Conservation (phyloP, 2,888 invertebrate species). For the Chymomyza fuscimana region DNA sequence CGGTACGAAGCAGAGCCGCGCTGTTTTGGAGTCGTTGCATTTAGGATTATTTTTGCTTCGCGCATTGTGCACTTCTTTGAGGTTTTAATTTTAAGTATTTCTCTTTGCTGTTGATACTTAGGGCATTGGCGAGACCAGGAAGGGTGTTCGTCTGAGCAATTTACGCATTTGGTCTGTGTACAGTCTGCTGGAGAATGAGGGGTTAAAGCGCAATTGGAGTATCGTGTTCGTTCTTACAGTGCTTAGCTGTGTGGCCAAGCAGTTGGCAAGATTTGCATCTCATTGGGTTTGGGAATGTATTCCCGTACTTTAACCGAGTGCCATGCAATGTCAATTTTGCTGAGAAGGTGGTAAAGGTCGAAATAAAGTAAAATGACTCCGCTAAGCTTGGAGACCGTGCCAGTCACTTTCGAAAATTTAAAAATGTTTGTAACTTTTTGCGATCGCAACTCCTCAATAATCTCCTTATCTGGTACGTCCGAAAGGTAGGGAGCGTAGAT, state of each 20-base stretch:
- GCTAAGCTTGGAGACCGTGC: not conserved
- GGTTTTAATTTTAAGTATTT: no score
- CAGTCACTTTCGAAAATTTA: slow-evolving; percentile 15
- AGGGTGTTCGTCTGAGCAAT: no score
- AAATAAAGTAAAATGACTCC: slow-evolving; percentile 27
- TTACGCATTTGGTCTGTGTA: no score
- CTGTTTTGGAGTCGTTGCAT: no score
- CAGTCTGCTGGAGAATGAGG: no score
- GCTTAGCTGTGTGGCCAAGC: slow-evolving; percentile 25
- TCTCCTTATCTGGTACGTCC: slow-evolving; percentile 15
- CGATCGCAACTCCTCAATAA: not conserved
- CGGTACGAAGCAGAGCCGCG: no score
- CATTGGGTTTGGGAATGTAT: slow-evolving; percentile 28
- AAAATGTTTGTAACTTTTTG: slow-evolving; percentile 9
- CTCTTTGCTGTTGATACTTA: no score
- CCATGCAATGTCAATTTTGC: slow-evolving; percentile 23
- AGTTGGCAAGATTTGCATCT: slow-evolving; percentile 20
- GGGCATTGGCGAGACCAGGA: no score
- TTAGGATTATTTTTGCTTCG: no score
- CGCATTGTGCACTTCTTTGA: no score
- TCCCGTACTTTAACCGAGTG: slow-evolving; percentile 15
- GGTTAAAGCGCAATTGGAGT: no score
- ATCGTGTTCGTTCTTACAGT: slow-evolving; percentile 10
- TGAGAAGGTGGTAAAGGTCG: slow-evolving; percentile 14
- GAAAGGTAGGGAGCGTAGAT: slow-evolving; percentile 14